phyloP scores from a whole-genome alignment of 2,888 invertebrate genomes.

The Megaustenia siamemsis region DNA sequence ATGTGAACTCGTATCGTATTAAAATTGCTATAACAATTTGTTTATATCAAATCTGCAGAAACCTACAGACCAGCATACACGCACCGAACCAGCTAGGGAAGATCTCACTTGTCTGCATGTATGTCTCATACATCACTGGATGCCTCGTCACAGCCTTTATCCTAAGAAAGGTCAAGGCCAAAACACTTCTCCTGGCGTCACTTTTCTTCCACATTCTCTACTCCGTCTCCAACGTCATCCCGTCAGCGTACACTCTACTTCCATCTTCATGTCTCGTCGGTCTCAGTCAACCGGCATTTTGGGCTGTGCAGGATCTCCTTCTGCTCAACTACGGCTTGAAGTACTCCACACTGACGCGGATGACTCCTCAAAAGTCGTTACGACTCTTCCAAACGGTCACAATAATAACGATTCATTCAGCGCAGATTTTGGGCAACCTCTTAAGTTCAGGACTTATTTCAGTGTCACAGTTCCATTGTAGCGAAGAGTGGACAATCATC shows the following conservation, averaged over 20 bases:
- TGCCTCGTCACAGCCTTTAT: slow-evolving; percentile 67
- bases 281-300: slow-evolving; percentile 71
- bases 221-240: slow-evolving; percentile 71
- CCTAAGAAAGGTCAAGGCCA: slow-evolving; percentile 68
- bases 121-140: slow-evolving; percentile 69
- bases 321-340: slow-evolving; percentile 71
- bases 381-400: slow-evolving; percentile 73
- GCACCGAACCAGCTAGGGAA: slow-evolving; percentile 66
- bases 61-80: slow-evolving; percentile 72
- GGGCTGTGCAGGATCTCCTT: slow-evolving; percentile 72
- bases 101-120: slow-evolving; percentile 69
- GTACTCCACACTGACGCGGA: slow-evolving; percentile 68
- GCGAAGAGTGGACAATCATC: slow-evolving; percentile 51
- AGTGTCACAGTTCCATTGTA: slow-evolving; percentile 60
- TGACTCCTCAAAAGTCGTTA: slow-evolving; percentile 68
- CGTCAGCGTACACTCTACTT: slow-evolving; percentile 69
- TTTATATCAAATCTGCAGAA: too few relatives aligned
- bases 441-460: slow-evolving; percentile 69
- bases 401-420: slow-evolving; percentile 72
- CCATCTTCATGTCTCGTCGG: slow-evolving; percentile 71
- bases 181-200: slow-evolving; percentile 68
- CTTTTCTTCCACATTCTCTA: slow-evolving; percentile 72
- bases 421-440: slow-evolving; percentile 73
- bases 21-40: too few relatives aligned
- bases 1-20: too few relatives aligned